Evolutionary conservation across 2,888 invertebrate genomes (phyloP).

Genomic region (Microplitis manilae): DNA sequence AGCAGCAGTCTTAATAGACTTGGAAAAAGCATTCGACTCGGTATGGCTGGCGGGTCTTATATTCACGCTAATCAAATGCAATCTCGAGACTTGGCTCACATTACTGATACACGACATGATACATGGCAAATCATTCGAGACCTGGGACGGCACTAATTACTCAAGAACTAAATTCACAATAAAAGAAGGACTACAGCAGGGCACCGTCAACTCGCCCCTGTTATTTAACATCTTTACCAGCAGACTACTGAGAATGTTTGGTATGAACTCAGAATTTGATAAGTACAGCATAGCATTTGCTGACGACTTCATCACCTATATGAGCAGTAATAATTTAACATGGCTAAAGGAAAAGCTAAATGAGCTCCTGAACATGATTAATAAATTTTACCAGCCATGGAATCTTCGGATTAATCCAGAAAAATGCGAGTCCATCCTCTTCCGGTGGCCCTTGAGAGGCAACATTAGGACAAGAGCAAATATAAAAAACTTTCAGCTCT

Average conservation of each 20-base stretch:
- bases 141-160: constrained; percentile 1
- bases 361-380: background rate
- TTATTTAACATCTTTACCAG: background rate
- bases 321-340: background rate
- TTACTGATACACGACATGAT: constrained; percentile 4
- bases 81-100: background rate
- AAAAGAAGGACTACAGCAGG: constrained; percentile 17
- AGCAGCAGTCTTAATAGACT: constrained; percentile 30
- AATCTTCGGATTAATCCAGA: no score
- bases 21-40: constrained; percentile 37
- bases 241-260: no score
- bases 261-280: background rate
- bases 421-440: no score
- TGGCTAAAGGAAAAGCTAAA: no score
- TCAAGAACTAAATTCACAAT: background rate
- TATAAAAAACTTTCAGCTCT: background rate
- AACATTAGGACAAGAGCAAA: background rate
- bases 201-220: constrained; percentile 4
- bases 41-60: constrained; percentile 23
- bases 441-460: no score
- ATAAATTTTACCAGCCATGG: no score
- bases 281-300: background rate
- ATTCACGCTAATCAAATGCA: background rate
- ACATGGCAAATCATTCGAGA: constrained; percentile 6
- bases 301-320: background rate